Conservation (phyloP, 1,140 invertebrate species). For the Drosophila parvula region DNA sequence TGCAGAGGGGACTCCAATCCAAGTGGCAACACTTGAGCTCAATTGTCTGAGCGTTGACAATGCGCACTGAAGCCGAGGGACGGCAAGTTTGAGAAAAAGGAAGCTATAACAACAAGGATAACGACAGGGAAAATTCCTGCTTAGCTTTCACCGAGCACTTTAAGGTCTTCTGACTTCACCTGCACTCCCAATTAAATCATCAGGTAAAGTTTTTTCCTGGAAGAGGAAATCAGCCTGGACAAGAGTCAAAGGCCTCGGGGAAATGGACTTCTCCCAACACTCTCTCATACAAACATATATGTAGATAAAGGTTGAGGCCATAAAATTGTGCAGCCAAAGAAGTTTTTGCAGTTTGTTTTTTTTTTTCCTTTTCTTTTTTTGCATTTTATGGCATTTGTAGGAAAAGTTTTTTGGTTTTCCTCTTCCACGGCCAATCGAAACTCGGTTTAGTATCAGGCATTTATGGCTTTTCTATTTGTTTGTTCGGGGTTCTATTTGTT, state of each 20-base stretch:
- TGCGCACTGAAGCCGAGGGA: slow-evolving; percentile 44
- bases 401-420: slow-evolving; percentile 37
- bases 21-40: slow-evolving; percentile 72
- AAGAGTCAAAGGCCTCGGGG: slow-evolving; percentile 20
- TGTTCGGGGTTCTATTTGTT: slow-evolving; percentile 31
- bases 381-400: slow-evolving; percentile 61
- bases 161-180: slow-evolving; percentile 32
- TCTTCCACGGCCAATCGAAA: neutral
- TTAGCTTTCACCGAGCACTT: slow-evolving; percentile 20
- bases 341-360: slow-evolving; percentile 47
- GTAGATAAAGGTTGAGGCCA: slow-evolving; percentile 30
- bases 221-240: slow-evolving; percentile 1
- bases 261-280: too few species aligned
- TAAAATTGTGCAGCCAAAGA: slow-evolving; percentile 44
- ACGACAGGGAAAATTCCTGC: slow-evolving; percentile 6
- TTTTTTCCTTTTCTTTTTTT: slow-evolving; percentile 45
- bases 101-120: slow-evolving; percentile 20
- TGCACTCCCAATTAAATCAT: slow-evolving; percentile 54
- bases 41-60: slow-evolving; percentile 79
- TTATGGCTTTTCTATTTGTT: slow-evolving; percentile 63
- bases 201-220: slow-evolving; percentile 29
- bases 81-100: neutral
- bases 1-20: slow-evolving; percentile 19
- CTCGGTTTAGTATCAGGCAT: slow-evolving; percentile 37
- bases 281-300: neutral